phyloP scores from a whole-genome alignment of 2,888 invertebrate species.

The Vannuccia rotundouncinata region DNA sequence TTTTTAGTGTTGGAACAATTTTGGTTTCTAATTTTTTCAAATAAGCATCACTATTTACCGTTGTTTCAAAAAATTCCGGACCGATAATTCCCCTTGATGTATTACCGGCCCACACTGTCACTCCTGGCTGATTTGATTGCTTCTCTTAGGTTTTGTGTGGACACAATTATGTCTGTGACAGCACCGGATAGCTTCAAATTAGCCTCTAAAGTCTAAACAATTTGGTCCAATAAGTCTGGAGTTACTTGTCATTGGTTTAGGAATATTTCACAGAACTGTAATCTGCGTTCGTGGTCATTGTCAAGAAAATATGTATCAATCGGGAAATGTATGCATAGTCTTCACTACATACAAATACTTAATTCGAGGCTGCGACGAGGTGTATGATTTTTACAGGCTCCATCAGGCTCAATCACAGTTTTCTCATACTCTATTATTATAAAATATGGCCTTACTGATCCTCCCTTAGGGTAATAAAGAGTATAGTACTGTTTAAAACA shows the following conservation, averaged over 20 bases:
- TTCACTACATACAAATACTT: no score
- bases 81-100: neutral
- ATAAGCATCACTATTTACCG: neutral
- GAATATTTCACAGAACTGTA: no score
- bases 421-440: neutral
- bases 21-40: neutral
- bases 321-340: no score
- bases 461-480: neutral
- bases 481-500: neutral
- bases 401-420: neutral
- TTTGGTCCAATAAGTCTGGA: neutral
- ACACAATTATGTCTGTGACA: neutral
- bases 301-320: no score
- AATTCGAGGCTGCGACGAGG: no score
- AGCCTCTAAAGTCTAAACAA: neutral
- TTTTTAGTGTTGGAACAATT: neutral
- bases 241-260: neutral
- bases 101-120: neutral
- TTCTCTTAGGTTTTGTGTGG: neutral
- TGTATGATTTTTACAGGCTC: no score
- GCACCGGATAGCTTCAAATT: neutral
- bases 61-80: neutral
- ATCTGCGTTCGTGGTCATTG: no score
- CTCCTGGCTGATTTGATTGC: neutral
- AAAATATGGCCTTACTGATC: neutral